Percentiles rank a stretch among this genome's conserved stretches.
phyloP scores from a whole-genome alignment of 2,113 vertebrate species.

The Gasterosteus aculeatus region DNA sequence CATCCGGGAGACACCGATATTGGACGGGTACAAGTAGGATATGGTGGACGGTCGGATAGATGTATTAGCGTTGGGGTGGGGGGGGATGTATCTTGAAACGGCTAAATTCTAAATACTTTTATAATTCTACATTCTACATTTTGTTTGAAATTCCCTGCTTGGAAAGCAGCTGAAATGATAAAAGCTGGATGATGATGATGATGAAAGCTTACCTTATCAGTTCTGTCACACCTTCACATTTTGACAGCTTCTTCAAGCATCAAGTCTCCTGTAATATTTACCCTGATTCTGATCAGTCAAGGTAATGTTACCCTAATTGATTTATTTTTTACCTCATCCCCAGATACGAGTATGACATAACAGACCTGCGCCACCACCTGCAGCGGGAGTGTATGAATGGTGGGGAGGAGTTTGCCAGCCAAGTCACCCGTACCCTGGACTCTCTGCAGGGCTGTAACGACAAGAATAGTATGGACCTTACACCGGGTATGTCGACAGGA shows the following conservation, averaged over 20 bases:
- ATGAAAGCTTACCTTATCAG: constrained; percentile 7
- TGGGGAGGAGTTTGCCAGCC: constrained; percentile 95
- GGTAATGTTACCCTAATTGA: constrained; percentile 24
- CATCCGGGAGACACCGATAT: constrained; percentile 96
- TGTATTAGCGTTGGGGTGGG: background rate
- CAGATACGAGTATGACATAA: constrained; percentile 94
- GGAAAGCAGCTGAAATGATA: background rate
- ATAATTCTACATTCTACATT: background rate
- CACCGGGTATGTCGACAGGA: constrained; percentile 84
- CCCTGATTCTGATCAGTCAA: background rate
- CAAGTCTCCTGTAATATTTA: constrained; percentile 2
- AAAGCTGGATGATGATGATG: background rate
- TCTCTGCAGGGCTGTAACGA: constrained; percentile 97
- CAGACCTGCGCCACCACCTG: constrained; percentile 94
- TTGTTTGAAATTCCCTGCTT: background rate
- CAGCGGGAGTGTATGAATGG: constrained; percentile 99
- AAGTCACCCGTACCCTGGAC: constrained; percentile 95
- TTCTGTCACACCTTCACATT: constrained; percentile 3
- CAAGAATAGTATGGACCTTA: constrained; percentile 94
- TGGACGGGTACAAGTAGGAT: constrained; percentile 86
- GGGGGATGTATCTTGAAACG: background rate
- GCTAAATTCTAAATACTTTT: background rate
- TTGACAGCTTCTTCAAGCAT: constrained; percentile 5
- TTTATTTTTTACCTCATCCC: constrained; percentile 13
- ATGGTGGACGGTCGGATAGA: background rate